A percentile compares a stretch with the other conserved stretches of the same genome.
phyloP scores from a whole-genome alignment of 2,888 invertebrate genomes.

The Eudasyphora cyanicolor region DNA sequence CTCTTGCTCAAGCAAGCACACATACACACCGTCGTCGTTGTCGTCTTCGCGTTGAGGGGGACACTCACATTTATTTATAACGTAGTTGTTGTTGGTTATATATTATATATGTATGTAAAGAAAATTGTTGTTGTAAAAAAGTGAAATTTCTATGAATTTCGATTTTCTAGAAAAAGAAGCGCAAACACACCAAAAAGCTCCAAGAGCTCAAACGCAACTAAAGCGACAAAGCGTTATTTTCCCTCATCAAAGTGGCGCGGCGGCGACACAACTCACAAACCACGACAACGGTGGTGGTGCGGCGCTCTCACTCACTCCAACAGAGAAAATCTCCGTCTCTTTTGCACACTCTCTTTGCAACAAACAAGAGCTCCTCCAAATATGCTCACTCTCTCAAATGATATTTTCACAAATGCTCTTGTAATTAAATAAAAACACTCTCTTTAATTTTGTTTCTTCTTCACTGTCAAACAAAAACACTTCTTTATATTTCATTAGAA shows the following conservation, averaged over 20 bases:
- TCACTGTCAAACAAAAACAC: not conserved
- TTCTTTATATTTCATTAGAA: not conserved
- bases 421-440: not conserved
- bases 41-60: not conserved
- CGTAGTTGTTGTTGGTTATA: conserved; percentile 19
- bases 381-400: conserved; percentile 43
- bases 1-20: conserved; percentile 34
- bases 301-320: conserved; percentile 58
- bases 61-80: conserved; percentile 48
- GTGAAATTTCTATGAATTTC: conserved; percentile 55
- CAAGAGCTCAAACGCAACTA: conserved; percentile 77
- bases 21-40: not conserved
- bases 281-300: too few species aligned
- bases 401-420: conserved; percentile 46
- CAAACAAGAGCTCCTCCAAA: not conserved
- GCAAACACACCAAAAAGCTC: conserved; percentile 77
- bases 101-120: conserved; percentile 55
- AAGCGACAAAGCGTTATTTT: conserved; percentile 69
- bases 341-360: conserved; percentile 32
- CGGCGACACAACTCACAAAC: conserved; percentile 52
- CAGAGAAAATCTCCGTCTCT: conserved; percentile 70
- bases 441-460: not conserved
- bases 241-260: conserved; percentile 50
- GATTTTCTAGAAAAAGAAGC: conserved; percentile 53
- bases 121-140: conserved; percentile 57